A percentile compares a stretch with the other conserved stretches of the same genome.
Conservation (phyloP, 2,113 vertebrate species). For the Otocyon megalotis region DNA sequence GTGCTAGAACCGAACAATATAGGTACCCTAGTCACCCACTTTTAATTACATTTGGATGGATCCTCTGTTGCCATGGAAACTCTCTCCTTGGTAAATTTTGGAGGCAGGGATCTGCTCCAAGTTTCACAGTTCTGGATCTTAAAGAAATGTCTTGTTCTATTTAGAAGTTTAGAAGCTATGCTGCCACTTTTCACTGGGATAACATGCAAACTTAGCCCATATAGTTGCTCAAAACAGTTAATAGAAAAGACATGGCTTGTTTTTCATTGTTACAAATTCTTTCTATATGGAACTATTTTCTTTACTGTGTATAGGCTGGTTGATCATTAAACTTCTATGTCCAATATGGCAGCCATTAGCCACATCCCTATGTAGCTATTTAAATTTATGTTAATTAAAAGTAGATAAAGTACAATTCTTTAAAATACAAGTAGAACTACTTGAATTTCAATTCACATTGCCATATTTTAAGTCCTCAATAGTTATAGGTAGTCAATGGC, state of each 20-base stretch:
- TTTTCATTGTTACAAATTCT: not conserved
- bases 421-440: not conserved
- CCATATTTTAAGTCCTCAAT: not conserved
- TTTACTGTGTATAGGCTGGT: not conserved
- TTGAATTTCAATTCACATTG: not conserved
- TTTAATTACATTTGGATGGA: slow-evolving; percentile 71
- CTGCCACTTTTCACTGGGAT: not conserved
- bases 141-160: slow-evolving; percentile 45
- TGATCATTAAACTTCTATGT: not conserved
- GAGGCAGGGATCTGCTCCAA: slow-evolving; percentile 61
- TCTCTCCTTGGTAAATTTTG: slow-evolving; percentile 50
- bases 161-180: slow-evolving; percentile 15
- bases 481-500: not conserved
- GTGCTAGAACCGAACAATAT: slow-evolving; percentile 15
- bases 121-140: slow-evolving; percentile 34
- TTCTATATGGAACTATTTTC: not conserved
- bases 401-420: not conserved
- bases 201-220: not conserved
- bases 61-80: slow-evolving; percentile 69
- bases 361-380: not conserved
- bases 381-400: slow-evolving; percentile 29
- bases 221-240: not conserved
- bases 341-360: not conserved
- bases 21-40: slow-evolving; percentile 29
- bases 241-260: not conserved